Conservation (phyloP, 1,140 invertebrate species). For the Formica exsecta region DNA sequence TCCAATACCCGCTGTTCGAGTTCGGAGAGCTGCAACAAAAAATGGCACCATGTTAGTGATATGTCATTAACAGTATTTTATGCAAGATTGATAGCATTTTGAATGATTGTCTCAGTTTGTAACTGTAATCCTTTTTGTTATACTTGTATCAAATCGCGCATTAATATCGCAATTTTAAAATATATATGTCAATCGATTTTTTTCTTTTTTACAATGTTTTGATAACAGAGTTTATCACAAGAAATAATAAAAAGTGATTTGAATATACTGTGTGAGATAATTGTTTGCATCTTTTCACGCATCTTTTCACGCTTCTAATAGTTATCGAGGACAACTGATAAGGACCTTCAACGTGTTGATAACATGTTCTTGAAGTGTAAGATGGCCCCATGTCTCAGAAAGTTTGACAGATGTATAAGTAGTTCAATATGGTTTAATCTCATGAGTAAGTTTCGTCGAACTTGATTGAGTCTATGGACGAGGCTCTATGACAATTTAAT, state of each 20-base stretch:
- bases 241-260: neutral
- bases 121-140: constrained; percentile 4
- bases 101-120: constrained; percentile 31
- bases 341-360: constrained; percentile 11
- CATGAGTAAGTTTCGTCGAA: constrained; percentile 69
- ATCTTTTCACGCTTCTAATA: neutral
- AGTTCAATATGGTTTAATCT: constrained; percentile 68
- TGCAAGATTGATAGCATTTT: constrained; percentile 28
- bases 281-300: neutral
- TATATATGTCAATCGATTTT: neutral
- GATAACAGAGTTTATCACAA: neutral
- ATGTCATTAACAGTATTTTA: constrained; percentile 1
- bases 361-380: neutral
- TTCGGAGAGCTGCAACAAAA: constrained; percentile 95
- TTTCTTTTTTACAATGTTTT: neutral
- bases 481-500: constrained; percentile 73
- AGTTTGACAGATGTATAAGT: constrained; percentile 18
- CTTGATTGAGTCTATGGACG: constrained; percentile 57
- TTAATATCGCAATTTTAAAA: neutral
- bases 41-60: constrained; percentile 75
- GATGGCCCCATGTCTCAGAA: neutral
- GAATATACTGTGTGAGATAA: neutral
- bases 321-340: neutral
- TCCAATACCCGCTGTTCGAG: constrained; percentile 96
- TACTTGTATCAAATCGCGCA: neutral